Evolutionary conservation across 2,797 vertebrate species (phyloP).

Genomic region (Halcyon chelicuti): DNA sequence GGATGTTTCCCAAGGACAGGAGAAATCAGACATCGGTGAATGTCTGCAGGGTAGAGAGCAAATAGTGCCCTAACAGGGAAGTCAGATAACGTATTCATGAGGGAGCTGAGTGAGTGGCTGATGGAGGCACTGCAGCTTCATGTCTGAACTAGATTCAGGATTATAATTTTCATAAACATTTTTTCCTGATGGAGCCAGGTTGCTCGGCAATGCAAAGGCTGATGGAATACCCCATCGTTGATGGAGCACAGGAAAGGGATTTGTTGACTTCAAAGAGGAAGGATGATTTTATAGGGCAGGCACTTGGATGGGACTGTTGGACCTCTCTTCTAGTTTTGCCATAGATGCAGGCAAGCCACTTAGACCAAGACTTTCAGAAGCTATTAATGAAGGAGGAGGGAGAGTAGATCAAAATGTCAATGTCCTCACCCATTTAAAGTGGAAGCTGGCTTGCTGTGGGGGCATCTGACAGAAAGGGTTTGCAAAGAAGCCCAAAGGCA

Average conservation of each 20-base stretch:
- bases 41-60: neutral
- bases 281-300: neutral
- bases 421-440: neutral
- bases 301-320: neutral
- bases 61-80: neutral
- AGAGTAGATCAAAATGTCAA: neutral
- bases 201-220: neutral
- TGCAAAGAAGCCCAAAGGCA: neutral
- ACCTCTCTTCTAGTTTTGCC: neutral
- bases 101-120: neutral
- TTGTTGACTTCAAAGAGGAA: neutral
- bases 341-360: neutral
- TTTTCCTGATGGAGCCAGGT: neutral
- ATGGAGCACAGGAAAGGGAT: neutral
- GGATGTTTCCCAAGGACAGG: neutral
- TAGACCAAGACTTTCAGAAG: constrained; percentile 19
- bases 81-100: neutral
- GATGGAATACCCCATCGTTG: neutral
- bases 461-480: neutral
- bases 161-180: neutral
- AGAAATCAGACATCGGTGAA: neutral
- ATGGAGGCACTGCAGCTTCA: neutral
- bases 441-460: neutral
- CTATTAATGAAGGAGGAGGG: neutral
- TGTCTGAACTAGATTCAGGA: constrained; percentile 1